A percentile compares a stretch with the other conserved stretches of the same genome.
These are phyloP conservation scores for Poliocrania exsul DNA, from an alignment of 2,797 vertebrate species.

Conservation along the genomic window DNA sequence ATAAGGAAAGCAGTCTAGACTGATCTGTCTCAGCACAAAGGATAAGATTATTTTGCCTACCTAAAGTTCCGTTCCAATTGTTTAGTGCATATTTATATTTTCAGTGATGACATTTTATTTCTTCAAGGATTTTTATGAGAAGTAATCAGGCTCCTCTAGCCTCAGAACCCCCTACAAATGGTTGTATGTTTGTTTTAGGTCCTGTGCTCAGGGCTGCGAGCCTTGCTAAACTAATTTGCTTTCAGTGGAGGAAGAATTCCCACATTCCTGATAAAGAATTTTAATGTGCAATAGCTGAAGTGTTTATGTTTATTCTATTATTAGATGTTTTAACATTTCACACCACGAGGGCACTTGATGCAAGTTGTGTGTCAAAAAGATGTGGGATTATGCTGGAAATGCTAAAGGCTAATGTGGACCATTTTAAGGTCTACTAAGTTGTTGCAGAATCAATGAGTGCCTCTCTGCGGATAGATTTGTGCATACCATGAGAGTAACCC, in stretches of 20 bases:
- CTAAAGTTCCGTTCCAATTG: not conserved
- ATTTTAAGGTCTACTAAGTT: rapidly evolving
- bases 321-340: not conserved
- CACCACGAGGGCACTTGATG: not conserved
- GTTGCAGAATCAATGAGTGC: not conserved
- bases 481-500: not conserved
- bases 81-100: constrained; percentile 7
- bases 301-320: not conserved
- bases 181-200: not conserved
- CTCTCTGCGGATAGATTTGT: not conserved
- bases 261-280: not conserved
- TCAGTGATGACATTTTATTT: not conserved
- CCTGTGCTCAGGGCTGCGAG: not conserved
- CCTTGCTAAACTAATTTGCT: not conserved
- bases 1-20: constrained; percentile 37
- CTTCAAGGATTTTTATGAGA: constrained; percentile 41
- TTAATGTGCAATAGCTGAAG: not conserved
- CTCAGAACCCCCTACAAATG: not conserved
- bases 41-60: constrained; percentile 43
- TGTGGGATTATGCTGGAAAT: not conserved
- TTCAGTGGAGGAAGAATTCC: not conserved
- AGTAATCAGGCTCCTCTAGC: not conserved
- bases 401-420: not conserved
- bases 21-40: not conserved
- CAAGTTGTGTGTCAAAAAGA: not conserved